These are phyloP conservation scores for Notarius lentiginosus DNA, from an alignment of 2,113 vertebrate genomes.

Conservation along the genomic window DNA sequence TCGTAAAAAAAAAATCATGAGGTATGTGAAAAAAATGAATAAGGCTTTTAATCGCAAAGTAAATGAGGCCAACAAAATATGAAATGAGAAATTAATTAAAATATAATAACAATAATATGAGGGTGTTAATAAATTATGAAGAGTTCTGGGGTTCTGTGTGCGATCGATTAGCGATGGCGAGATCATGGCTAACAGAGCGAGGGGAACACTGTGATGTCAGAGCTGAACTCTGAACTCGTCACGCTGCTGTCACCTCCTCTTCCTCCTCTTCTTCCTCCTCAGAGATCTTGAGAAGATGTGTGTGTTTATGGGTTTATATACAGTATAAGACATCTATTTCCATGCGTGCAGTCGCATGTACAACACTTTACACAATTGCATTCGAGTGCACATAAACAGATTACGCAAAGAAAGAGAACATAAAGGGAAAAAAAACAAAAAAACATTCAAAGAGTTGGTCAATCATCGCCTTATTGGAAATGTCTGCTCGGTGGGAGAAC, in stretches of 20 bases:
- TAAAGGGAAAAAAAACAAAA: slow-evolving; percentile 61
- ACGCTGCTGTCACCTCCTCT: neutral
- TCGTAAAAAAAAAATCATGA: slow-evolving; percentile 73
- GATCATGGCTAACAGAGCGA: slow-evolving; percentile 70
- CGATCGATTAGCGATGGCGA: slow-evolving; percentile 79
- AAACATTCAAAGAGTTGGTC: slow-evolving; percentile 75
- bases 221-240: slow-evolving; percentile 59
- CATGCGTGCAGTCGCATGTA: slow-evolving; percentile 69
- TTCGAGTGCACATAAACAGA: slow-evolving; percentile 66
- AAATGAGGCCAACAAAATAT: slow-evolving; percentile 67
- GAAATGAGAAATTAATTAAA: slow-evolving; percentile 61
- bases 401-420: slow-evolving; percentile 66
- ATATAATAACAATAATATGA: slow-evolving; percentile 54
- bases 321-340: slow-evolving; percentile 37
- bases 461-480: slow-evolving; percentile 79
- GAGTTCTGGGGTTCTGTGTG: slow-evolving; percentile 65
- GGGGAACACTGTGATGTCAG: slow-evolving; percentile 70
- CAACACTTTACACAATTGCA: slow-evolving; percentile 71
- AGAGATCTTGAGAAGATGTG: neutral
- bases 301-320: slow-evolving; percentile 56
- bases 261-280: slow-evolving; percentile 32
- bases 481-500: neutral
- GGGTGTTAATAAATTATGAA: neutral
- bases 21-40: slow-evolving; percentile 92
- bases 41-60: slow-evolving; percentile 88